Conservation (phyloP, 2,888 invertebrate genomes). For the Falcaria lacertinaria region DNA sequence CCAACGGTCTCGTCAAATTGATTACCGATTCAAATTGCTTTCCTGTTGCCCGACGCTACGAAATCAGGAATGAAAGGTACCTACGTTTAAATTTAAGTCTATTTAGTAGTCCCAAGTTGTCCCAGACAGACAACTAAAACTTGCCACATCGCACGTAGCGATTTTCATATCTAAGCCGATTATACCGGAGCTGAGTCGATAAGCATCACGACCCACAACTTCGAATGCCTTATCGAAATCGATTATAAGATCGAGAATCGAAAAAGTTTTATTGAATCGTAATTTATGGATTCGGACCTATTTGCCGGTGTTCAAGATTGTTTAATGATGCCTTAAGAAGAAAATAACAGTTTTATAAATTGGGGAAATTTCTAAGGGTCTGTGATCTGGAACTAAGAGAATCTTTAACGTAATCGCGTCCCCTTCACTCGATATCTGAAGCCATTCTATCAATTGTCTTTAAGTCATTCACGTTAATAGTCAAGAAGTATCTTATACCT, state of each 20-base stretch:
- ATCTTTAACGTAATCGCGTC: neutral
- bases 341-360: neutral
- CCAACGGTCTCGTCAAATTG: too few relatives aligned
- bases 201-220: neutral
- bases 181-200: neutral
- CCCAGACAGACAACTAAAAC: neutral
- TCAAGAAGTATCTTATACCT: too few relatives aligned
- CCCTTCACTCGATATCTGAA: neutral
- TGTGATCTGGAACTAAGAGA: neutral
- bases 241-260: neutral
- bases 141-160: neutral
- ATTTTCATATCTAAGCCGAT: neutral
- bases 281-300: neutral
- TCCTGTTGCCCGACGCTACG: too few relatives aligned
- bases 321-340: neutral
- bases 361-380: neutral
- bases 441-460: neutral
- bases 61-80: too few relatives aligned
- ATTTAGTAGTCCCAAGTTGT: neutral
- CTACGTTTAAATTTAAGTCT: neutral
- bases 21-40: too few relatives aligned
- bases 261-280: neutral
- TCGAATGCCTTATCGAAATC: neutral
- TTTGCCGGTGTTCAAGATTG: neutral
- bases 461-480: too few relatives aligned